Base-by-base conservation (phyloP, 2,797 vertebrate genomes). In the Xenopus petersii region DNA sequence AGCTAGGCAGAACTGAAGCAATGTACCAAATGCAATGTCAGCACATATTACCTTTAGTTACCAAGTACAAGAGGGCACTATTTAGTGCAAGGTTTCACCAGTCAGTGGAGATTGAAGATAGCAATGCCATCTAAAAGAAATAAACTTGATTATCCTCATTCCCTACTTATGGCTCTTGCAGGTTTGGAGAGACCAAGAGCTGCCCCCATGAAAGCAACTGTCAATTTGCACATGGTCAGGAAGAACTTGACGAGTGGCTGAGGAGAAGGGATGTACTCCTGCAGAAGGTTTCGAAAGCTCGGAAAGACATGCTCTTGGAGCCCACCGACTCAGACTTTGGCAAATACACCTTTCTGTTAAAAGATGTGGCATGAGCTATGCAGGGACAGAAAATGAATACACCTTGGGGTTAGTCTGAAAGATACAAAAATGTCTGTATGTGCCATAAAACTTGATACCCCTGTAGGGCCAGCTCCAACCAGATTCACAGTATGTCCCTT, bases 291-390 rank as follows among this genome's bases (percentile, higher is more conserved):
- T 92, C 93, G 82, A 94, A 90, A 87, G 97, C 97, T 65, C 89
- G 95, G 69, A 93, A 94, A 15, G 96, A 98, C 83, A 93, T 91
- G 94, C 93, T 98, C 59, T 89, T 99, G 78, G 94, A 94, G 75
- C 93, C 94, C 0, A 87, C 88, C 26, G 95, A 98, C 21, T 83
- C 88, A 0, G 91, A 99, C 89, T 99, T 98, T 0, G 97, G 97
- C 83, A 98, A 95, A 89, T 98, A 94, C 87, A 98, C 93, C 88
- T 99, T 96, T 88, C 86, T 98, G 79, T 91, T 98, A 80, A 88
- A 91, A 75, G 92, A 96, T 70, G 91, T 82, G 0, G 73, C 85
- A 73, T 87, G 87, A 79, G 73, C 2, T 71, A 61, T 54, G 54
- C 15, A 8, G 9, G 1, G 16, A 21, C n/a, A 33, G 26, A 67